Evolutionary conservation across 1,140 invertebrate genomes (phyloP), one percentile per base, ranked within the genome.

Genomic region (Vanessa atalanta): DNA sequence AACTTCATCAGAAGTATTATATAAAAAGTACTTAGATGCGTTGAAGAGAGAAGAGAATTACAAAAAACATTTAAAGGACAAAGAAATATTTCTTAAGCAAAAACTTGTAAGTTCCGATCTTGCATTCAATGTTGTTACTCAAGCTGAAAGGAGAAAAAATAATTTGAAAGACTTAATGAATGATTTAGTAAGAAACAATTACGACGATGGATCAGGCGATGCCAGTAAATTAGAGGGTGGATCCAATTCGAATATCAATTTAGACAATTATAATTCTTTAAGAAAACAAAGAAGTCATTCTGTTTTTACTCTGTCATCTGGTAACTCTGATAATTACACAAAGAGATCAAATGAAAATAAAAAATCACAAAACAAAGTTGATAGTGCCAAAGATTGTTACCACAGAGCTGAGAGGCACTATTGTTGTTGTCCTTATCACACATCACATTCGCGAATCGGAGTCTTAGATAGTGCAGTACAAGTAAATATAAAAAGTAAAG

Each of bases 161-260:
- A 84, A 79, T 75, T 63, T 93, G 37, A 87, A 90, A 76, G 80
- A 90, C 74, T 74, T 93, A 23, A 83, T 92, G 71, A 88, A 89
- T 77, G 91, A 93, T 72, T 82, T 93, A 48, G 83, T 88, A 5
- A 83, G 80, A 80, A 92, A 91, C 70, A 90, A 91, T 65, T 88
- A 89, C 79, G 85, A 89, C 74, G 86, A 90, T 83, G 91, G 91
- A 16, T 90, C 89, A 47, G 91, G 89, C 23, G 89, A 93, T 82
- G 88, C 89, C 51, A 88, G 84, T 79, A 93, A 88, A 80, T 73
- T 90, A 60, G 86, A 90, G 81, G 83, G 86, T 14, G 79, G 83
- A 20, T 79, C 79, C 14, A 79, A 73, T 51, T 77, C 77, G 47
- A 77, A 87, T 77, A 63, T 67, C 8, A 66, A 85, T 64, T 70